Base-by-base conservation (phyloP, 2,113 vertebrate genomes). In the Blennius ocellaris region DNA sequence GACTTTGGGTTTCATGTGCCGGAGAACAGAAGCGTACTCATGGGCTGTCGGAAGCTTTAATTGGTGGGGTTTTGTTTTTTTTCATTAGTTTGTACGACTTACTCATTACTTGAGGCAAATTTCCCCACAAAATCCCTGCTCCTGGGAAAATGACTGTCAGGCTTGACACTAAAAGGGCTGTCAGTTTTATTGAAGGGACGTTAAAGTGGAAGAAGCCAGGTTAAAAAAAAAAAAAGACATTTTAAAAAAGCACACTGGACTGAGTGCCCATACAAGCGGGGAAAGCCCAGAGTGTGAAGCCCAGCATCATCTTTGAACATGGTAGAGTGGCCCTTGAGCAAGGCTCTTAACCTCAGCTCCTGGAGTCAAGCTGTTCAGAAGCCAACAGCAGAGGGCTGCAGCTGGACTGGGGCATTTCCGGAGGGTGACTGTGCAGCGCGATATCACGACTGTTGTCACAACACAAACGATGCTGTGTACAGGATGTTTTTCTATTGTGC, bases 291-390 rank as follows among this genome's bases (percentile, higher is more conserved):
- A 14, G n/a, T 45, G 56, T 44, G 6, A 64, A 54, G 59, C 53
- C 50, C 48, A 50, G 40, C 45, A 50, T 14, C 54, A 71, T 60
- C 58, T 41, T 41, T 47, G 59, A 53, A 54, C 62, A 61, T 64
- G 47, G 49, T 51, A 5, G 44, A 78, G 75, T 75, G 69, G 77
- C 83, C 67, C 85, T 84, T 57, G 59, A 86, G 83, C 83, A 84
- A 69, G 71, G 73, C 74, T 70, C 65, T 83, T 72, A 79, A 77
- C 60, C 76, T 73, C 75, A 51, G 63, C 56, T 40, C 30, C 63
- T 64, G 49, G 47, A 76, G 7, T 57, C n/a, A 9, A 57, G 58
- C 74, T 66, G 58, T 71, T 76, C 48, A 2, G 21, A 58, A 69
- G 50, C 75, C 59, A 58, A 47, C 21, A 11, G 11, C 5, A 30